Percentiles rank a stretch among this genome's conserved stretches.
phyloP scores from a whole-genome alignment of 1,140 invertebrate genomes.

The Paramacrobiotus metropolitanus region DNA sequence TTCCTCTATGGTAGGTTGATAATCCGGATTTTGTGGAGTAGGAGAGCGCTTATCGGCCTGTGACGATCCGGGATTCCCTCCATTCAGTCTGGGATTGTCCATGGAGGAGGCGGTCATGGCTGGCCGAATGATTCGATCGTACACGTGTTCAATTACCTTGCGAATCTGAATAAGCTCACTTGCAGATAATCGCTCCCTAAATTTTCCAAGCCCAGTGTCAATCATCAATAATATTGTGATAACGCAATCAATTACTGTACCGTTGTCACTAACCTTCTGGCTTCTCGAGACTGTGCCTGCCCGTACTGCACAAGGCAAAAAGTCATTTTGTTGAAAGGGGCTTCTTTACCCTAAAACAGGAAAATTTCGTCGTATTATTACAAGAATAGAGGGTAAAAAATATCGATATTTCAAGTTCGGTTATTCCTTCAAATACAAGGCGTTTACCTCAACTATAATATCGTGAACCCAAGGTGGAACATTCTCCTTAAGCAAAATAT shows the following conservation, averaged over 20 bases:
- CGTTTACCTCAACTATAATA: constrained; percentile 51
- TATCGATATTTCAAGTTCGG: too few relatives aligned
- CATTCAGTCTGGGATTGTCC: constrained; percentile 14
- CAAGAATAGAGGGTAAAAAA: not conserved
- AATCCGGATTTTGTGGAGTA: constrained; percentile 4
- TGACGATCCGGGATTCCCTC: constrained; percentile 15
- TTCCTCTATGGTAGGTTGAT: constrained; percentile 9
- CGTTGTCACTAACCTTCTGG: not conserved
- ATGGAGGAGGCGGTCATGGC: constrained; percentile 46
- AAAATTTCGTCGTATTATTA: constrained; percentile 7
- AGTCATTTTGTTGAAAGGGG: constrained; percentile 89
- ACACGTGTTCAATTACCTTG: constrained; percentile 98
- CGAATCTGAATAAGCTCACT: constrained; percentile 96
- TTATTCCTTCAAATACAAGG: too few relatives aligned
- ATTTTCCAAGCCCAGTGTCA: constrained; percentile 15
- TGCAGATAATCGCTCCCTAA: constrained; percentile 77
- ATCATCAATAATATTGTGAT: constrained; percentile 7
- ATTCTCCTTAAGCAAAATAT: constrained; percentile 68
- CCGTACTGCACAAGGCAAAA: constrained; percentile 85
- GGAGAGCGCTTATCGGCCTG: constrained; percentile 10
- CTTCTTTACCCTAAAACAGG: constrained; percentile 45
- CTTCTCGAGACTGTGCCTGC: not conserved
- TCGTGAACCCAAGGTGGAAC: constrained; percentile 90
- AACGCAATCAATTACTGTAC: constrained; percentile 7
- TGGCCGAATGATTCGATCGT: constrained; percentile 77